A percentile compares a stretch with the other conserved stretches of the same genome.
These are phyloP conservation scores for Diadema setosum DNA, from an alignment of 35 echinoderm and acorn worm species.

Conservation along the genomic window DNA sequence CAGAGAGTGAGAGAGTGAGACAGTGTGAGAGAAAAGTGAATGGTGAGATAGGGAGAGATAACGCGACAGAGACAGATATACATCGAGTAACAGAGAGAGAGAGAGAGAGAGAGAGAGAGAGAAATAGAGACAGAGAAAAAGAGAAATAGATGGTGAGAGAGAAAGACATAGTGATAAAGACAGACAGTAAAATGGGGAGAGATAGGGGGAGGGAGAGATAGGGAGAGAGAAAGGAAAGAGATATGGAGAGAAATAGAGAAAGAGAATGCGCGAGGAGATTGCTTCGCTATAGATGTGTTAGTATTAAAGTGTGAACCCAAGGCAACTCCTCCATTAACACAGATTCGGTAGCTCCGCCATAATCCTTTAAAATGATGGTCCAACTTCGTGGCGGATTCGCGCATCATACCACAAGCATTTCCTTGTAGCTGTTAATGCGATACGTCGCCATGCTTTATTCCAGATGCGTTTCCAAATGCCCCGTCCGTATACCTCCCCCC, in stretches of 20 bases:
- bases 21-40: neutral
- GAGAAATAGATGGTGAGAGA: neutral
- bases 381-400: too few species aligned
- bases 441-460: too few species aligned
- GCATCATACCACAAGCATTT: too few species aligned
- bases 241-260: neutral
- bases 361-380: too few species aligned
- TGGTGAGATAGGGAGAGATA: neutral
- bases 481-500: too few species aligned
- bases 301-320: too few species aligned
- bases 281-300: too few species aligned
- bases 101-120: neutral
- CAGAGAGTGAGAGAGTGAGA: neutral
- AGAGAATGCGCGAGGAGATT: neutral
- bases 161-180: neutral
- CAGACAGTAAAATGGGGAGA: neutral
- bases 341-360: too few species aligned
- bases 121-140: neutral
- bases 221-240: neutral
- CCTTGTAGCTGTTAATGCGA: too few species aligned
- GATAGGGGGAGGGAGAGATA: neutral
- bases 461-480: too few species aligned
- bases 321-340: too few species aligned
- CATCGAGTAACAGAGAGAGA: neutral
- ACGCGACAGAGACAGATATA: neutral